phyloP scores from a whole-genome alignment of 2,797 vertebrate genomes.

The Protosalanx chinensis region DNA sequence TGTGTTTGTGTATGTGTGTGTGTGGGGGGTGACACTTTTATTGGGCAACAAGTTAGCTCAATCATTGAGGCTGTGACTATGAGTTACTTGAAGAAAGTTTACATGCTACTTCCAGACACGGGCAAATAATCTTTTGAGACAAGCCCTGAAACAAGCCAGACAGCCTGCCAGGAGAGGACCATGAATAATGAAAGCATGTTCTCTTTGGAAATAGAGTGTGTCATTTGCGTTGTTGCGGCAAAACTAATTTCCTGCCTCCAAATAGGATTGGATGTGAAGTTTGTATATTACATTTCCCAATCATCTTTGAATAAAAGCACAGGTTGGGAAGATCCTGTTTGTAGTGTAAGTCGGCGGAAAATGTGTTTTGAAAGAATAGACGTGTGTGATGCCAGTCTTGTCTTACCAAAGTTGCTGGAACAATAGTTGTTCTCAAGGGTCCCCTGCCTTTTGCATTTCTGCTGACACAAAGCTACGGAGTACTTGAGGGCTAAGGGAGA shows the following conservation, averaged over 20 bases:
- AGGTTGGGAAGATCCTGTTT: background rate
- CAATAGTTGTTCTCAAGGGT: constrained; percentile 92
- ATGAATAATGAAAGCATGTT: constrained; percentile 52
- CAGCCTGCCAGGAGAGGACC: constrained; percentile 33
- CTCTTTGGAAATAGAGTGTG: background rate
- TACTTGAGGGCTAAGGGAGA: constrained; percentile 82
- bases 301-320: background rate
- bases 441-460: constrained; percentile 88
- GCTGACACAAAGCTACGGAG: constrained; percentile 86
- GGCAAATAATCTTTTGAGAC: constrained; percentile 70
- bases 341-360: background rate
- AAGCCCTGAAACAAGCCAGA: constrained; percentile 43
- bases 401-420: constrained; percentile 95
- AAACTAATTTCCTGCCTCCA: too few relatives aligned
- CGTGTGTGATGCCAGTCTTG: background rate
- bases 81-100: constrained; percentile 57
- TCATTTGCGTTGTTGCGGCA: constrained; percentile 14
- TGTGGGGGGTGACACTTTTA: constrained; percentile 48
- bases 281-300: background rate
- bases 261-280: background rate
- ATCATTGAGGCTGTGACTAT: constrained; percentile 40
- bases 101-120: constrained; percentile 42
- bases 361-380: background rate
- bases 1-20: too few relatives aligned
- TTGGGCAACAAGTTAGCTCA: constrained; percentile 60